Percentiles rank a stretch among this genome's conserved stretches.
Evolutionary conservation across 1,140 invertebrate species (phyloP).

Genomic region (Dolichoris vasculosae): DNA sequence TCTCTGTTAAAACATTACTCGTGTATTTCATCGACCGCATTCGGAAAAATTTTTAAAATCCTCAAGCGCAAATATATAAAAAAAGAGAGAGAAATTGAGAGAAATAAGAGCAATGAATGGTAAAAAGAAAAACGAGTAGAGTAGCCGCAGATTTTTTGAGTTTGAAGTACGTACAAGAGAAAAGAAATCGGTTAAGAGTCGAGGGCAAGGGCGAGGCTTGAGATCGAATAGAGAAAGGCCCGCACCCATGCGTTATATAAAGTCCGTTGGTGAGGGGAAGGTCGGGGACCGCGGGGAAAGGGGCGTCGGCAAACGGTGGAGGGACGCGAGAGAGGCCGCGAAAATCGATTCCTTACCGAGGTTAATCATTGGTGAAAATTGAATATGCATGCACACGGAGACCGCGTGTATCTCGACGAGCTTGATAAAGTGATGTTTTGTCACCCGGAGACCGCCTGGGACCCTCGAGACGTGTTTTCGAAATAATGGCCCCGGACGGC

Average conservation of each 20-base stretch:
- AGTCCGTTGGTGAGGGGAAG: not conserved
- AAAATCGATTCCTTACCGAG: constrained; percentile 24
- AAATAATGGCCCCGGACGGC: constrained; percentile 32
- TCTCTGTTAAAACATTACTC: too few relatives aligned
- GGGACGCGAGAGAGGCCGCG: not conserved
- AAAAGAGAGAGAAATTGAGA: not conserved
- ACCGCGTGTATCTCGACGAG: not conserved
- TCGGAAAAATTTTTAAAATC: not conserved
- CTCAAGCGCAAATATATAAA: not conserved
- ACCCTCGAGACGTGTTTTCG: constrained; percentile 34
- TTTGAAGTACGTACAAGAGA: not conserved
- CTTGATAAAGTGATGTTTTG: constrained; percentile 45
- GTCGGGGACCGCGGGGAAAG: too few relatives aligned
- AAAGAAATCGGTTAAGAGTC: not conserved
- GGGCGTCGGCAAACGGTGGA: too few relatives aligned
- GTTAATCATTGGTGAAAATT: constrained; percentile 41
- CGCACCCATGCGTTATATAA: not conserved
- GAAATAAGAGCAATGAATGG: not conserved
- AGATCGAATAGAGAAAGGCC: not conserved
- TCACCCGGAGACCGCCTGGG: not conserved
- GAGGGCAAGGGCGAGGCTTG: not conserved
- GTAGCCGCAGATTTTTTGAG: not conserved
- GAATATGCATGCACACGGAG: constrained; percentile 27
- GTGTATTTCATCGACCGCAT: not conserved
- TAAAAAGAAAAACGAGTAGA: too few relatives aligned